A percentile compares a stretch with the other conserved stretches of the same genome.
Evolutionary conservation across 2,888 invertebrate species (phyloP).

Genomic region (Escarpia spicata): DNA sequence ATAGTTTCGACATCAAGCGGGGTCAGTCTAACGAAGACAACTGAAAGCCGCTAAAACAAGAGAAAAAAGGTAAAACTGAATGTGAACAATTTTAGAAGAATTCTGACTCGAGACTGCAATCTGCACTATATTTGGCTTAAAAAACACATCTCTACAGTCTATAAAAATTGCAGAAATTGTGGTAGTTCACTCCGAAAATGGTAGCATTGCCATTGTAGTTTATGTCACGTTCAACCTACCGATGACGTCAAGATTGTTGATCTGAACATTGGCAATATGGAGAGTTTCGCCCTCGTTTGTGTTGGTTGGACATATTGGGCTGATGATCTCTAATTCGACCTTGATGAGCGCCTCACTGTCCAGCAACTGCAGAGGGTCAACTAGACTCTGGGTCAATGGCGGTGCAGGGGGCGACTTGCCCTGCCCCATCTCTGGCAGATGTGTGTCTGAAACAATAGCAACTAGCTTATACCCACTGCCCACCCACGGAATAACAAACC

Average conservation of each 20-base stretch:
- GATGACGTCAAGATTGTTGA: conserved; percentile 93
- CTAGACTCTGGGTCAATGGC: not conserved
- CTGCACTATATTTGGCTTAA: no score
- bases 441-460: not conserved
- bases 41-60: no score
- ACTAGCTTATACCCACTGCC: no score
- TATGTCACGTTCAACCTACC: conserved; percentile 70
- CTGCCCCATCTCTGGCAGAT: not conserved
- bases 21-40: no score
- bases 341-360: conserved; percentile 70
- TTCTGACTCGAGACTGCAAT: no score
- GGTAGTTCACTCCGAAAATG: not conserved
- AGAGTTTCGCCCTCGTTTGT: conserved; percentile 65
- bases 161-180: no score
- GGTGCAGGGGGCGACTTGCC: not conserved
- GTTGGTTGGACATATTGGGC: conserved; percentile 67
- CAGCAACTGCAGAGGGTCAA: conserved; percentile 19
- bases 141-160: no score
- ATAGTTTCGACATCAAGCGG: no score
- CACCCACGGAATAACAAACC: no score
- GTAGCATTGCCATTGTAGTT: not conserved
- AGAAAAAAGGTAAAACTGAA: no score
- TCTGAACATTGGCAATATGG: conserved; percentile 87
- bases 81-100: no score
- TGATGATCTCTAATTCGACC: conserved; percentile 83